phyloP scores from a whole-genome alignment of 2,113 vertebrate genomes.

The Eonycteris spelaea region DNA sequence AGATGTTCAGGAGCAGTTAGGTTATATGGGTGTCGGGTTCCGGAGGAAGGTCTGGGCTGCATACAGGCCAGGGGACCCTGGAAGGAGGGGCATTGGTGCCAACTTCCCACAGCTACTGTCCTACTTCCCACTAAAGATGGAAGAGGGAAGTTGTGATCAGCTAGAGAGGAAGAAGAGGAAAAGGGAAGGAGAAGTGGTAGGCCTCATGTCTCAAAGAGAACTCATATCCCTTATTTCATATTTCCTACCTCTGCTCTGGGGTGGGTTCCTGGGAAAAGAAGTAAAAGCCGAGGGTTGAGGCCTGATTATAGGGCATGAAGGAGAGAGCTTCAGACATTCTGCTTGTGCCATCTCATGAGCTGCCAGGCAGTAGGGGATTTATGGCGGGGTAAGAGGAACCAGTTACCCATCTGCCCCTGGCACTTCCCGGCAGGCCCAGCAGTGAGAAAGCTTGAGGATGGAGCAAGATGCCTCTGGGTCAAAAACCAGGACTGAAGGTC shows the following conservation, averaged over 20 bases:
- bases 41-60: not conserved
- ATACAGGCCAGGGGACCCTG: not conserved
- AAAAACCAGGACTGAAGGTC: not conserved
- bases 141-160: not conserved
- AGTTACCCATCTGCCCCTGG: accelerated
- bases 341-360: not conserved
- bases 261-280: not conserved
- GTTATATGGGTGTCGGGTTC: not conserved
- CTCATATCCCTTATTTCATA: not conserved
- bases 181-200: constrained; percentile 42
- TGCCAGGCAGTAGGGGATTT: not conserved
- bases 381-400: accelerated
- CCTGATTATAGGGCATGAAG: not conserved
- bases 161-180: constrained; percentile 36
- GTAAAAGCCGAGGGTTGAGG: not conserved
- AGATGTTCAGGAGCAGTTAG: not conserved
- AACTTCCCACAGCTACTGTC: not conserved
- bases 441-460: not conserved
- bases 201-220: not conserved
- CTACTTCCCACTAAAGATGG: not conserved
- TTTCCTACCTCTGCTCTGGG: not conserved
- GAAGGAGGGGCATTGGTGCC: not conserved
- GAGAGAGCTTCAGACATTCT: not conserved
- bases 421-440: not conserved
- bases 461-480: not conserved